These are phyloP conservation scores for Sebastes trivittatus DNA, from an alignment of 2,797 vertebrate genomes.

Conservation along the genomic window DNA sequence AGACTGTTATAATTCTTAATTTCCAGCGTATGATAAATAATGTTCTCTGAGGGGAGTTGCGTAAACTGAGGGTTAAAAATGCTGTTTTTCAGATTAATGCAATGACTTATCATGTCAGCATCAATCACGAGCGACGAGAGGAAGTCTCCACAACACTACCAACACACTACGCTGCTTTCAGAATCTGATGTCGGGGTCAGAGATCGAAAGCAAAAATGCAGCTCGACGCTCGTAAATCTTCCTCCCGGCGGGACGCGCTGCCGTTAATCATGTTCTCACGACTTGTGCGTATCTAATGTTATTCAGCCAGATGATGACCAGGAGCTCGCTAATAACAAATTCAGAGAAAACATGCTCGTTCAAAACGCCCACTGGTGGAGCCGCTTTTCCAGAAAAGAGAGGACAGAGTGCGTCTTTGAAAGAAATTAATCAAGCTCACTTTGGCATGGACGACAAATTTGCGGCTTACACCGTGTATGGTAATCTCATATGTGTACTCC, in stretches of 20 bases:
- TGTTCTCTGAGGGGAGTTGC: neutral
- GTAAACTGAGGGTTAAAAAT: constrained; percentile 19
- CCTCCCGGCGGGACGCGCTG: constrained; percentile 26
- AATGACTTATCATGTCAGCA: constrained; percentile 19
- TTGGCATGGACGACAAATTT: constrained; percentile 50
- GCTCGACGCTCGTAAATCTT: constrained; percentile 54
- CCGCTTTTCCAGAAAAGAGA: neutral
- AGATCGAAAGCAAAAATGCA: constrained; percentile 51
- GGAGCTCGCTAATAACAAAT: constrained; percentile 21
- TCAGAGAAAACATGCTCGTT: constrained; percentile 9
- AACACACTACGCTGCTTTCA: constrained; percentile 15
- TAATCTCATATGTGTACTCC: constrained; percentile 65
- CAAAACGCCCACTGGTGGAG: constrained; percentile 19
- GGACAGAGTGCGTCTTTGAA: constrained; percentile 33
- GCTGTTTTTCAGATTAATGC: constrained; percentile 33
- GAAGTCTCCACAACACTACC: constrained; percentile 28
- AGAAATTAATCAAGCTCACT: constrained; percentile 60
- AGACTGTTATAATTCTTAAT: neutral
- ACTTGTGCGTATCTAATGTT: constrained; percentile 30
- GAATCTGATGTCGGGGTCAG: constrained; percentile 33
- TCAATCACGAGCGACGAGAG: constrained; percentile 34
- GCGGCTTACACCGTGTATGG: constrained; percentile 48
- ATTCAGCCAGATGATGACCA: constrained; percentile 37
- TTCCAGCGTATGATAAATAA: neutral
- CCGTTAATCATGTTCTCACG: constrained; percentile 59